Evolutionary conservation across 35 echinoderm and acorn worm genomes (phyloP), one percentile per base, ranked within the genome.

Genomic region (Holothuria glaberrima): DNA sequence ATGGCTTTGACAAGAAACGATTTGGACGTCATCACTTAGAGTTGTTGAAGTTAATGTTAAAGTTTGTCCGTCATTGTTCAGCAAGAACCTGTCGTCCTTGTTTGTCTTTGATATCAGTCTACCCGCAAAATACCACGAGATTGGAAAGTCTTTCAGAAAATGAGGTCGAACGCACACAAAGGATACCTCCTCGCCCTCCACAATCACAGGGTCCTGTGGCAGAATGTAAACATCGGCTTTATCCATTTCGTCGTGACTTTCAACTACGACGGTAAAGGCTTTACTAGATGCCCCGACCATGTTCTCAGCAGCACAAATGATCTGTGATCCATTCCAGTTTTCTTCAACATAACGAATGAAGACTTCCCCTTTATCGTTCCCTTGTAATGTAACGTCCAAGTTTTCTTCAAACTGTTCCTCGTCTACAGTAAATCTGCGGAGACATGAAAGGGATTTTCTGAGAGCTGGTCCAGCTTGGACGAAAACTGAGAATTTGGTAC

Each of bases 401-500:
- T 9, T 54, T 28, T 84, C 80, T 13, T 84, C 80, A 9, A 32
- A 36, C 56, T 63, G 80, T 21, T 21, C 34, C n/a, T 38, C 80
- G 32, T 84, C 57, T 54, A 14, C 16, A 0, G 28, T 31, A 38
- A 61, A 84, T 36, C n/a, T 48, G 21, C 80, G 80, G 34, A 30
- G 31, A 22, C 80, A 84, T 34, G 52, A 63, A 21, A 84, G 3
- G 5, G 80, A 54, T 29, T 84, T 84, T 22, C 80, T 48, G 26
- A 84, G 52, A 52, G 80, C 56, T 5, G 80, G 80, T 84, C 54
- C 80, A 24, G 80, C 80, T n/a, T 28, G n/a, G 14, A 30, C 52
- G 27, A 84, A 36, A n/a, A 84, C 80, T 17, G 59, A 61, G 58
- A 84, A 84, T 33, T 84, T 84, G 27, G 80, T 84, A 30, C 46